Evolutionary conservation across 2,797 vertebrate species (phyloP).

Genomic region (Bovichtus variegatus): DNA sequence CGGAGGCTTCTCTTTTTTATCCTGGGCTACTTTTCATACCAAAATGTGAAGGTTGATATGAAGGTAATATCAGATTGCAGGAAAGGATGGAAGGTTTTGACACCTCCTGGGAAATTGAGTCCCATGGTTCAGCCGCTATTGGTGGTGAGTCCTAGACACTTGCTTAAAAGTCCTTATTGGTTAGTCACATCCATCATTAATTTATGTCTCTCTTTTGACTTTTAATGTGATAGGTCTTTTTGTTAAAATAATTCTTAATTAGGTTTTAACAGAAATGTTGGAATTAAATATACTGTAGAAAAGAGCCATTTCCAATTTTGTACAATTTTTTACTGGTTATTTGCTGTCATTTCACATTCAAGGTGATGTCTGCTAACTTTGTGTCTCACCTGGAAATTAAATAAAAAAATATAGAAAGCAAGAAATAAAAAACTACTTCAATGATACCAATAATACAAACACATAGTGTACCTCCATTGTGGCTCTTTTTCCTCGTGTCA

Average conservation of each 20-base stretch:
- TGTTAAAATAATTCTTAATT: background rate
- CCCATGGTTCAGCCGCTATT: too few relatives aligned
- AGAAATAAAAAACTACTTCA: background rate
- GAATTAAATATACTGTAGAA: background rate
- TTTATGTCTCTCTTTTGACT: background rate
- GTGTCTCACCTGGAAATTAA: background rate
- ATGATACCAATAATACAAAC: background rate
- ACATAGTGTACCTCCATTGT: background rate
- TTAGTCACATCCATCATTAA: background rate
- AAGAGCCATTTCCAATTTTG: background rate
- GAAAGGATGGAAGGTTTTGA: too few relatives aligned
- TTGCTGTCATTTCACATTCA: background rate
- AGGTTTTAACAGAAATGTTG: background rate
- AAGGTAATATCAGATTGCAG: too few relatives aligned
- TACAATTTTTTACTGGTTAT: background rate
- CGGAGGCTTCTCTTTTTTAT: too few relatives aligned
- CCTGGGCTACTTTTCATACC: too few relatives aligned
- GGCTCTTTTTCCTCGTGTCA: conserved; percentile 31
- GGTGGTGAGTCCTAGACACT: too few relatives aligned
- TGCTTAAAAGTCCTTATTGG: background rate
- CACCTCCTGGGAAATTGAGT: too few relatives aligned
- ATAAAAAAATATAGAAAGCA: background rate
- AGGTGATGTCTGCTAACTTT: background rate
- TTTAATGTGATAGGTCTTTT: background rate
- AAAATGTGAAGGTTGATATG: too few relatives aligned